These are phyloP conservation scores for Macaria liturata DNA, from an alignment of 2,888 invertebrate genomes.

Conservation along the genomic window DNA sequence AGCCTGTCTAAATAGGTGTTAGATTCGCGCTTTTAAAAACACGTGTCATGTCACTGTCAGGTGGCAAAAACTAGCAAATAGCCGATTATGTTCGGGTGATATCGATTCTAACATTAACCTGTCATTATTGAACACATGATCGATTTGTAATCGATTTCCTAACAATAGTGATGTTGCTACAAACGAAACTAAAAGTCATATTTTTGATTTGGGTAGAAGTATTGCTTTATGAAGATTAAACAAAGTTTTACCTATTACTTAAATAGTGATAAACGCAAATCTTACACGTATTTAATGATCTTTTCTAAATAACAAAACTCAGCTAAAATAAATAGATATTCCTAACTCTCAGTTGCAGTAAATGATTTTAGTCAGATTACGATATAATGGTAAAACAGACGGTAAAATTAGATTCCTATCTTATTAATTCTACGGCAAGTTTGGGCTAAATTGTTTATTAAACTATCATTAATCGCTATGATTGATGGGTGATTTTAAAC, in stretches of 20 bases:
- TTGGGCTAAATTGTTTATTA: slow-evolving; percentile 26
- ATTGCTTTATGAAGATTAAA: no score
- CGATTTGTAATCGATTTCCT: slow-evolving; percentile 3
- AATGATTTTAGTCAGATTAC: no score
- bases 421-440: slow-evolving; percentile 6
- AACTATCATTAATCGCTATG: slow-evolving; percentile 24
- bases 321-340: no score
- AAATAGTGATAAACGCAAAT: no score
- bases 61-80: slow-evolving; percentile 50
- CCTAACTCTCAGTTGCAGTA: no score
- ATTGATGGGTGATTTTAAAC: slow-evolving; percentile 23
- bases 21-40: slow-evolving; percentile 18
- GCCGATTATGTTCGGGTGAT: slow-evolving; percentile 28
- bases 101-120: slow-evolving; percentile 26
- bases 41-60: slow-evolving; percentile 69
- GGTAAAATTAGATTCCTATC: slow-evolving; percentile 14
- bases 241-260: no score
- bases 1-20: neutral
- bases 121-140: slow-evolving; percentile 21
- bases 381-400: no score
- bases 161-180: neutral
- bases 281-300: no score
- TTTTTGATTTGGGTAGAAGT: no score
- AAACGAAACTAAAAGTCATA: no score
- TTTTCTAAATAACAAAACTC: no score